These are phyloP conservation scores for Pangasius djambal DNA, from an alignment of 2,797 vertebrate genomes.

Conservation along the genomic window DNA sequence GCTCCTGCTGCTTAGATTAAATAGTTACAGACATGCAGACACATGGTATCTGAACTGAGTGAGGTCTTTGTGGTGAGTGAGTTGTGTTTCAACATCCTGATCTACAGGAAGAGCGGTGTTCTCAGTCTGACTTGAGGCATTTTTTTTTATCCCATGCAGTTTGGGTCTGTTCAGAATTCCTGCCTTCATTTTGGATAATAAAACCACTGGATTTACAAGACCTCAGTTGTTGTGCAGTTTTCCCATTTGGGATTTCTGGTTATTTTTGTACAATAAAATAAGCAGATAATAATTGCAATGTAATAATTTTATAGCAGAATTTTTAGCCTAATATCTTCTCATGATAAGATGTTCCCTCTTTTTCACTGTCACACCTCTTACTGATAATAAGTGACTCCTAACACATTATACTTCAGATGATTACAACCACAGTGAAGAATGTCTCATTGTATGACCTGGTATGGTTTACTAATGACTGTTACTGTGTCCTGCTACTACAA, in stretches of 20 bases:
- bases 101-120: not conserved
- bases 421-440: not conserved
- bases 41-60: not conserved
- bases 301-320: not conserved
- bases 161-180: not conserved
- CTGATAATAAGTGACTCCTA: not conserved
- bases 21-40: slow-evolving; percentile 27
- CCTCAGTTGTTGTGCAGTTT: not conserved
- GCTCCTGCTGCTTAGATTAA: not conserved
- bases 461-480: not conserved
- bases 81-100: not conserved
- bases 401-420: not conserved
- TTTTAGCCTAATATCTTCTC: not conserved
- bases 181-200: not conserved
- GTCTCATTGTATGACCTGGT: not conserved
- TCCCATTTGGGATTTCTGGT: not conserved
- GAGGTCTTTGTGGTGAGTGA: not conserved
- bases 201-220: not conserved
- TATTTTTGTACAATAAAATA: not conserved
- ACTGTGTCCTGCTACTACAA: not conserved
- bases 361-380: not conserved
- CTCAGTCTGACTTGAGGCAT: not conserved
- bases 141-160: not conserved
- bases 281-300: not conserved
- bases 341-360: not conserved